Conservation (phyloP, 2,113 vertebrate species). For the Gopherus flavomarginatus region DNA sequence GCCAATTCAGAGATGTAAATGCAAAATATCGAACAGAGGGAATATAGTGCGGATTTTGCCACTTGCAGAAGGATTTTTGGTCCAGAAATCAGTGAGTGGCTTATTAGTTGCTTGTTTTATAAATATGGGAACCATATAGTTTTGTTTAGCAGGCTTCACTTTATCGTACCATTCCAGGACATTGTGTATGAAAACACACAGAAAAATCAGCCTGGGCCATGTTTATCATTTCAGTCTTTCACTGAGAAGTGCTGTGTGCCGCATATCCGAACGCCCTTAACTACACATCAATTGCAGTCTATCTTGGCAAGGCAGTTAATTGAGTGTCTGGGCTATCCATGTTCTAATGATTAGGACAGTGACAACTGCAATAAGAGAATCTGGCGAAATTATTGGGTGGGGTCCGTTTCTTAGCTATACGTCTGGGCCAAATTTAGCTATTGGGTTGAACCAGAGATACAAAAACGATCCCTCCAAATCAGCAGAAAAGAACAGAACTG, state of each 20-base stretch:
- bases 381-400: not conserved
- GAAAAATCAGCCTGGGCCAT: not conserved
- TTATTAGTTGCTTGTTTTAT: not conserved
- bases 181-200: not conserved
- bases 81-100: not conserved
- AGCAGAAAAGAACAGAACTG: not conserved
- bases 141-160: not conserved
- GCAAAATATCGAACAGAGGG: not conserved
- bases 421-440: not conserved
- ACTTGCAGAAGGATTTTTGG: not conserved
- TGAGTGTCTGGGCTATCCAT: not conserved
- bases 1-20: not conserved
- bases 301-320: not conserved
- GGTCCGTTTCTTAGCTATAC: accelerated
- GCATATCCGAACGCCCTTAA: not conserved
- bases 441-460: not conserved
- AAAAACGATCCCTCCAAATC: not conserved
- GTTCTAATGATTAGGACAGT: not conserved
- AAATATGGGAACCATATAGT: not conserved
- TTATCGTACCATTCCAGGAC: not conserved
- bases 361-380: not conserved
- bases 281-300: not conserved
- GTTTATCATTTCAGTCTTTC: not conserved
- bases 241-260: not conserved
- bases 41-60: not conserved